Percentiles rank a stretch among this genome's conserved stretches.
Conservation (phyloP, 2,797 vertebrate genomes). For the Muraenolepis orangiensis region DNA sequence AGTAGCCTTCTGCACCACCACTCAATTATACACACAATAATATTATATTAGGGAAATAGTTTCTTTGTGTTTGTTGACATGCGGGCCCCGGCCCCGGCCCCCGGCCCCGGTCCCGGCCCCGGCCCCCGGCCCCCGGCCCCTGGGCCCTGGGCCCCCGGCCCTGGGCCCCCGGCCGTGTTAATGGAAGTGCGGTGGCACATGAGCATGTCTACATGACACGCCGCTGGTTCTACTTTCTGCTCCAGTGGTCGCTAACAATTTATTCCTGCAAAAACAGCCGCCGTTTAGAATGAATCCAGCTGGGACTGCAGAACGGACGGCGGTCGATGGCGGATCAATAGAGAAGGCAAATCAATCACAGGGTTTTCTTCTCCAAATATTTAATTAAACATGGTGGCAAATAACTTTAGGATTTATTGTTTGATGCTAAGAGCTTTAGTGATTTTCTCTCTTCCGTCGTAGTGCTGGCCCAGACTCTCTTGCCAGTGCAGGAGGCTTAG, state of each 20-base stretch:
- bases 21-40: not conserved
- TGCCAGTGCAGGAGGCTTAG: slow-evolving; percentile 80
- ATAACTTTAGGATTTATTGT: slow-evolving; percentile 89
- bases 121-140: no score
- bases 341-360: slow-evolving; percentile 84
- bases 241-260: slow-evolving; percentile 68
- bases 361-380: slow-evolving; percentile 91
- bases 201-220: slow-evolving; percentile 28
- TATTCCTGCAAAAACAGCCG: slow-evolving; percentile 70
- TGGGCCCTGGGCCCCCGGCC: no score
- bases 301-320: slow-evolving; percentile 76
- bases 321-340: slow-evolving; percentile 86
- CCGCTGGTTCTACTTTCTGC: slow-evolving; percentile 64
- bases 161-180: not conserved
- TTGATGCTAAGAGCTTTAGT: slow-evolving; percentile 91
- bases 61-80: not conserved
- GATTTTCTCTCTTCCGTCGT: slow-evolving; percentile 85
- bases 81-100: no score
- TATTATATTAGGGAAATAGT: slow-evolving; percentile 2
- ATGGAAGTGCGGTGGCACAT: slow-evolving; percentile 19
- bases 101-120: no score
- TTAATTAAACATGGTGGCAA: slow-evolving; percentile 92
- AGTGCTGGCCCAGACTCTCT: slow-evolving; percentile 73
- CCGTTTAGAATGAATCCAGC: slow-evolving; percentile 84
- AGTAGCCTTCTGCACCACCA: slow-evolving; percentile 1